Conservation (phyloP, 1,140 invertebrate genomes). For the Procambarus clarkii region DNA sequence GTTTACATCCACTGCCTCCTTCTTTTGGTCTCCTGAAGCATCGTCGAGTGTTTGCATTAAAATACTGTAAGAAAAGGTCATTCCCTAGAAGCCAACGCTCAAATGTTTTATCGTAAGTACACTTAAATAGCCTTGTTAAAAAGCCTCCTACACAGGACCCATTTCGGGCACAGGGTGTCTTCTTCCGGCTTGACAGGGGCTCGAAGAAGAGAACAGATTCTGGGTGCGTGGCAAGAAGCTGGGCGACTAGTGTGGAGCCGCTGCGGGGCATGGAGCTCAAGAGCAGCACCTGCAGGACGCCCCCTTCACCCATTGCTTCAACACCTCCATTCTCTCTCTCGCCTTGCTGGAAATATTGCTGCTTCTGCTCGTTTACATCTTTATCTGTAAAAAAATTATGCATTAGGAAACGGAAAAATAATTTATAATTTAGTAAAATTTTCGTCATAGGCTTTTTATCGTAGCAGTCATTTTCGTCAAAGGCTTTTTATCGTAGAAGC, state of each 20-base stretch:
- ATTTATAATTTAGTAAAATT: too few relatives aligned
- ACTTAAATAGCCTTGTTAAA: conserved; percentile 12
- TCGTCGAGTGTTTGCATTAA: background rate
- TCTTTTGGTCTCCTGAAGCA: background rate
- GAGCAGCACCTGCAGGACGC: conserved; percentile 21
- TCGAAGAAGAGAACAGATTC: conserved; percentile 37
- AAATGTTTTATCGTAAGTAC: conserved; percentile 3
- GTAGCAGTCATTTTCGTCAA: too few relatives aligned
- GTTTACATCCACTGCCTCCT: background rate
- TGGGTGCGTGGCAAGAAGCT: background rate
- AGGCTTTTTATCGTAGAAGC: too few relatives aligned
- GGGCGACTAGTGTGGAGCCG: conserved; percentile 41
- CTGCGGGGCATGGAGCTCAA: conserved; percentile 53
- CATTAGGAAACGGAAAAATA: too few relatives aligned
- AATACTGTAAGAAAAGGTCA: conserved; percentile 5
- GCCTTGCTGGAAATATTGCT: too few relatives aligned
- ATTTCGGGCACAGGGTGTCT: background rate
- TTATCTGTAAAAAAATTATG: too few relatives aligned
- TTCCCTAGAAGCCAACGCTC: conserved; percentile 26
- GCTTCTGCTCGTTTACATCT: too few relatives aligned
- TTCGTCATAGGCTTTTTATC: too few relatives aligned
- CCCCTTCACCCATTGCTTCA: too few relatives aligned
- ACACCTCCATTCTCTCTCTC: too few relatives aligned
- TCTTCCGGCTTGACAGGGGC: conserved; percentile 44
- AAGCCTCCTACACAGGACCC: background rate